Conservation (phyloP, 2,797 vertebrate genomes). For the Gephyroberyx darwinii region DNA sequence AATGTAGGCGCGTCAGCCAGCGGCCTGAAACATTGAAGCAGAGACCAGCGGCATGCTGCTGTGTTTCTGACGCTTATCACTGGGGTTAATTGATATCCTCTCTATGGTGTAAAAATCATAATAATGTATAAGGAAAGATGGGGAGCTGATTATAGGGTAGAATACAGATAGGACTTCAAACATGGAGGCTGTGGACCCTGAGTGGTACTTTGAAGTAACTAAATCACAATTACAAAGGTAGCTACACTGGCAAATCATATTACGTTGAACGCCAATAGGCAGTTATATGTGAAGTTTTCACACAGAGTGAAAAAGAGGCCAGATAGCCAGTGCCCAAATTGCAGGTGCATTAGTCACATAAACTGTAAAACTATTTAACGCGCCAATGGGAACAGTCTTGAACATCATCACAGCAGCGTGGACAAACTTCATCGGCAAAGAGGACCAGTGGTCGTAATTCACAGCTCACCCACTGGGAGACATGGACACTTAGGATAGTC, state of each 20-base stretch:
- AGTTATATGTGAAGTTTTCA: not conserved
- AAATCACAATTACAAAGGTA: not conserved
- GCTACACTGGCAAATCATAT: not conserved
- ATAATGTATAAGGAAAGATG: constrained; percentile 59
- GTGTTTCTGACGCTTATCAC: constrained; percentile 64
- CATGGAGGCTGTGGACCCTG: not conserved
- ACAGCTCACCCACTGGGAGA: not conserved
- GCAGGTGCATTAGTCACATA: not conserved
- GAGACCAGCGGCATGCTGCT: constrained; percentile 51
- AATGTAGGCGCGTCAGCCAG: constrained; percentile 69
- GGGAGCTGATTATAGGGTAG: constrained; percentile 46
- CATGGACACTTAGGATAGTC: not conserved
- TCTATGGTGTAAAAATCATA: constrained; percentile 62
- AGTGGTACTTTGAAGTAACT: not conserved
- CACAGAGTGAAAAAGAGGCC: no score
- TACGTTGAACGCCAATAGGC: no score
- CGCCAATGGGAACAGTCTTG: not conserved
- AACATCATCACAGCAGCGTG: no score
- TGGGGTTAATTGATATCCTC: constrained; percentile 78
- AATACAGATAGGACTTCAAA: constrained; percentile 26
- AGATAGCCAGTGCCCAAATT: not conserved
- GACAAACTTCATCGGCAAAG: no score
- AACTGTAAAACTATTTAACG: constrained; percentile 22
- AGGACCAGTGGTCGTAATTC: not conserved
- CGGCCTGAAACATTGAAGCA: constrained; percentile 61